phyloP scores from a whole-genome alignment of 2,888 invertebrate species.

The Tetranychus piercei region DNA sequence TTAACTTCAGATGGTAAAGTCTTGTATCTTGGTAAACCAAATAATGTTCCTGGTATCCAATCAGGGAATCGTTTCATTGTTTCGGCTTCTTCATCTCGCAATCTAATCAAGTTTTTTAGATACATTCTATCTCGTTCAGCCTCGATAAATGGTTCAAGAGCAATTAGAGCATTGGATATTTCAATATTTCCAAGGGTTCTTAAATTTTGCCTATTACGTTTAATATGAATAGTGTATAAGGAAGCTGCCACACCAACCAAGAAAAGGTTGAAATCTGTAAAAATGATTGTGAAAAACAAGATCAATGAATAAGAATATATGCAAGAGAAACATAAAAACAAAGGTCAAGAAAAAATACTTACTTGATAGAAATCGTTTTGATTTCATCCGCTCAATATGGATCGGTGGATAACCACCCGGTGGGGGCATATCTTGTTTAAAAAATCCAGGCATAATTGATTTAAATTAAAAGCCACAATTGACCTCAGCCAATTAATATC shows the following conservation, averaged over 20 bases:
- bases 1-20: constrained; percentile 46
- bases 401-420: constrained; percentile 69
- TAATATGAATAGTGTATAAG: not conserved
- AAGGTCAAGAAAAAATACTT: not conserved
- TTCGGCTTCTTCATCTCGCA: constrained; percentile 62
- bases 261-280: not conserved
- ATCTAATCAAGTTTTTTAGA: constrained; percentile 54
- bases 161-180: constrained; percentile 54
- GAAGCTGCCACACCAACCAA: not conserved
- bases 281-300: not conserved
- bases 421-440: constrained; percentile 77
- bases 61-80: constrained; percentile 75
- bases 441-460: constrained; percentile 5
- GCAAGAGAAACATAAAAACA: not conserved
- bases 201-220: not conserved
- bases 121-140: constrained; percentile 70
- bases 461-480: not conserved
- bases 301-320: not conserved
- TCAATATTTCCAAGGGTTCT: constrained; percentile 39
- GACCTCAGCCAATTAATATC: not conserved
- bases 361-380: not conserved
- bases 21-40: constrained; percentile 61
- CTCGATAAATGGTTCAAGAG: constrained; percentile 51
- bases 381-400: not conserved
- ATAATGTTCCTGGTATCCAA: constrained; percentile 78